Conservation (phyloP, 2,888 invertebrate genomes). For the Empis livida region DNA sequence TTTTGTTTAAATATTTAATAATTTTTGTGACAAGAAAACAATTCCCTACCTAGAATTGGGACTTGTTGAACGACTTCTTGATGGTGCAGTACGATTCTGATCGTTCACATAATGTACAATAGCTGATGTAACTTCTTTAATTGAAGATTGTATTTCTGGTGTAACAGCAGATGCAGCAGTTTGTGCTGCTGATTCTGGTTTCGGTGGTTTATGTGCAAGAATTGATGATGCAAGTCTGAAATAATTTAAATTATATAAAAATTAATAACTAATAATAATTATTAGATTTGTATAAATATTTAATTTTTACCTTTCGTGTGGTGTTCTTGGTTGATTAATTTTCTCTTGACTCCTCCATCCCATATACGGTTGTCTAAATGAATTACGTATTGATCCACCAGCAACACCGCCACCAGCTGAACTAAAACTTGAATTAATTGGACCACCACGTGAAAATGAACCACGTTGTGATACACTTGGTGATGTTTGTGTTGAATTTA, state of each 20-base stretch:
- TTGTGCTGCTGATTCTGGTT: constrained; percentile 31
- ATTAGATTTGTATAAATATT: not conserved
- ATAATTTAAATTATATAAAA: not conserved
- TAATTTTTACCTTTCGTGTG: constrained; percentile 55
- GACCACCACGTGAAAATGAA: constrained; percentile 49
- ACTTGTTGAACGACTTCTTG: constrained; percentile 36
- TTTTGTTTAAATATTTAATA: too few species aligned
- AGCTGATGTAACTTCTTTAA: constrained; percentile 85
- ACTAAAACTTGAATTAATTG: constrained; percentile 36
- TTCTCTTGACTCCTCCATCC: constrained; percentile 84
- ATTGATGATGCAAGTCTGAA: constrained; percentile 53
- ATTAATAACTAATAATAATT: not conserved
- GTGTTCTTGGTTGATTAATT: constrained; percentile 64
- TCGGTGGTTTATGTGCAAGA: constrained; percentile 40
- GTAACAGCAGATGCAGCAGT: constrained; percentile 33
- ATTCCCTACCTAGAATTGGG: constrained; percentile 32
- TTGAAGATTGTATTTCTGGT: constrained; percentile 67
- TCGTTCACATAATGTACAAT: constrained; percentile 83
- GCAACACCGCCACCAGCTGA: constrained; percentile 54
- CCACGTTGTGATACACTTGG: constrained; percentile 61
- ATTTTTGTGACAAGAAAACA: too few species aligned
- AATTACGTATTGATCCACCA: constrained; percentile 44
- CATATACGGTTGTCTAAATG: constrained; percentile 76
- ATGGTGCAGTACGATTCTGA: constrained; percentile 38
- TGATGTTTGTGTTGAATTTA: constrained; percentile 60